phyloP scores from a whole-genome alignment of 2,888 invertebrate species.

The Orthosia gracilis region DNA sequence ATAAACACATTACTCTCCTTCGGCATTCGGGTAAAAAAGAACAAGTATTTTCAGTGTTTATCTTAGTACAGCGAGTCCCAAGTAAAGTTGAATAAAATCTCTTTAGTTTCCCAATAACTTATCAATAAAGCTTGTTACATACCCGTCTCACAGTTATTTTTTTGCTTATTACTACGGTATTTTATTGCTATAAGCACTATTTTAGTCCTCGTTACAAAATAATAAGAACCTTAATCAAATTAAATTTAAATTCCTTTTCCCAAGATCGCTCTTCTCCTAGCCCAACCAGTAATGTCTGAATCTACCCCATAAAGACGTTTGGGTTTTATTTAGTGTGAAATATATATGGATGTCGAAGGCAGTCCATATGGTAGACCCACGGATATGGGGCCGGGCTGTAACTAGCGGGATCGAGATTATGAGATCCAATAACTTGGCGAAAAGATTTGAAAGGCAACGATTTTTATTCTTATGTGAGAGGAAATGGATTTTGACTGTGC shows the following conservation, averaged over 20 bases:
- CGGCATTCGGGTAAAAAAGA: too few species aligned
- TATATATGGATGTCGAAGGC: constrained; percentile 58
- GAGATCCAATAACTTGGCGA: constrained; percentile 29
- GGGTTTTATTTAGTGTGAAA: constrained; percentile 68
- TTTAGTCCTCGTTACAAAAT: too few species aligned
- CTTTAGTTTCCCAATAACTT: too few species aligned
- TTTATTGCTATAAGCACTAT: too few species aligned
- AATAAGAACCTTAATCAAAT: too few species aligned
- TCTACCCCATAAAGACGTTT: constrained; percentile 58
- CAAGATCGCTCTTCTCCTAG: constrained; percentile 21
- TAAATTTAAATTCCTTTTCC: not conserved
- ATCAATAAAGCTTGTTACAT: too few species aligned
- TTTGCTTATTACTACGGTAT: too few species aligned
- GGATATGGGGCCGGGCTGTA: constrained; percentile 27
- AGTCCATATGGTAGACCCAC: constrained; percentile 30
- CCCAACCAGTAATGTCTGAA: constrained; percentile 51
- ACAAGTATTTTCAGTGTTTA: too few species aligned
- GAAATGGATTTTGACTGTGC: not conserved
- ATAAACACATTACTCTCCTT: too few species aligned
- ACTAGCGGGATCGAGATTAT: constrained; percentile 35
- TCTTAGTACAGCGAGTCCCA: too few species aligned
- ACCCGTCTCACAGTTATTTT: too few species aligned
- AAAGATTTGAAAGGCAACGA: constrained; percentile 12
- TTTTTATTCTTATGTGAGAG: constrained; percentile 22
- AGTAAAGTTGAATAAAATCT: too few species aligned